These are phyloP conservation scores for Trichonephila inaurata DNA, from an alignment of 1,140 invertebrate genomes.

Conservation along the genomic window DNA sequence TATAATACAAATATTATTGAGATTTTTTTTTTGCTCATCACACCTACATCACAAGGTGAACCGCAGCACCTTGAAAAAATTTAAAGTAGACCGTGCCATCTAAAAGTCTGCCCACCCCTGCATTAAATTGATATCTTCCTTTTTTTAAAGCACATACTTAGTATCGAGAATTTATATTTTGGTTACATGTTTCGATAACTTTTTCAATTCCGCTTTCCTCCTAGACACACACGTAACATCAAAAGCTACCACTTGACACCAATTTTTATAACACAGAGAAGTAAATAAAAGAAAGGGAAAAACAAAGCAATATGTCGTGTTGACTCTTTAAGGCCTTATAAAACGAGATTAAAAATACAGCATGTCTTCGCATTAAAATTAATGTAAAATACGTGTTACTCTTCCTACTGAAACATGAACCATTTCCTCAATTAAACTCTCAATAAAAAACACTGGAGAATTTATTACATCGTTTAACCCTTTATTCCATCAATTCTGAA, in stretches of 20 bases:
- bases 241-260: neutral
- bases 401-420: neutral
- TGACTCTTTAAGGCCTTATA: neutral
- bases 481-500: slow-evolving; percentile 10
- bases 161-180: no score
- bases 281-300: neutral
- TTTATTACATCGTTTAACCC: slow-evolving; percentile 10
- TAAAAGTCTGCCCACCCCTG: no score
- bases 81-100: no score
- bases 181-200: no score
- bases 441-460: neutral
- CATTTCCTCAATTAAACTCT: slow-evolving; percentile 42
- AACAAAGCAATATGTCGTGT: no score
- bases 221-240: neutral
- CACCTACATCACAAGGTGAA: no score
- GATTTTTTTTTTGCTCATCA: no score
- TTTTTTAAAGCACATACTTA: no score
- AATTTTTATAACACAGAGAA: neutral
- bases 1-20: no score
- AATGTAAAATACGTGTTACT: slow-evolving; percentile 24
- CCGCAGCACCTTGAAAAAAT: no score
- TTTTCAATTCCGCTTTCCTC: neutral
- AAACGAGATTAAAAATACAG: neutral
- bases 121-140: no score
- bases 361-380: slow-evolving; percentile 2